These are phyloP conservation scores for Microtus richardsoni DNA, from an alignment of 2,113 vertebrate species.

Conservation along the genomic window DNA sequence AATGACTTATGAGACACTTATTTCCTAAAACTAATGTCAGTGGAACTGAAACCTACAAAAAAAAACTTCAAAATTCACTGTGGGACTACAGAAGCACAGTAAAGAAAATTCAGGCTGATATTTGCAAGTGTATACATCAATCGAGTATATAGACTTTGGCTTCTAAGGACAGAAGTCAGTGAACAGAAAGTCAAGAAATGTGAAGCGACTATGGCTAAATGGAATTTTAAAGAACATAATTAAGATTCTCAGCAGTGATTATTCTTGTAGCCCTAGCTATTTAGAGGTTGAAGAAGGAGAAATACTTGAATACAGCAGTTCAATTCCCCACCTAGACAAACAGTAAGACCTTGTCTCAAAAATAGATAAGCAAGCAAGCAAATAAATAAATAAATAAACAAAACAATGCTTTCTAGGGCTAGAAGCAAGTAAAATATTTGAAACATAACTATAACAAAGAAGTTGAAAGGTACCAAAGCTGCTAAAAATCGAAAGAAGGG, in stretches of 20 bases:
- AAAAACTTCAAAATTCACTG: slow-evolving; percentile 19
- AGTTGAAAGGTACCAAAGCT: not conserved
- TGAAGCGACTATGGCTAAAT: not conserved
- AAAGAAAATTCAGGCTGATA: slow-evolving; percentile 17
- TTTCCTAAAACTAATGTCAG: not conserved
- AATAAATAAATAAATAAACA: not conserved
- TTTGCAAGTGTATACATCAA: not conserved
- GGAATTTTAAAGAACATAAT: not conserved
- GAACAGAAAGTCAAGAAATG: not conserved
- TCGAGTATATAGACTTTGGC: not conserved
- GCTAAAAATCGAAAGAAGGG: not conserved
- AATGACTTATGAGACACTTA: slow-evolving; percentile 10
- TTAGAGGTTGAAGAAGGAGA: not conserved
- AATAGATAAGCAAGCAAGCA: not conserved
- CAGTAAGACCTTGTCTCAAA: not conserved
- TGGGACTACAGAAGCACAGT: not conserved
- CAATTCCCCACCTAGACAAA: not conserved
- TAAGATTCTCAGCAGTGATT: not conserved
- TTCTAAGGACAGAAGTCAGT: not conserved
- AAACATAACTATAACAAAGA: not conserved
- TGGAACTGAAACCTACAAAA: not conserved
- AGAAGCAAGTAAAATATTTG: slow-evolving; percentile 35
- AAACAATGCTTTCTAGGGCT: not conserved
- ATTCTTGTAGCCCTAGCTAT: not conserved
- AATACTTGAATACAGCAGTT: not conserved